These are phyloP conservation scores for Bubo blakistoni DNA, from an alignment of 2,113 vertebrate genomes.

Conservation along the genomic window DNA sequence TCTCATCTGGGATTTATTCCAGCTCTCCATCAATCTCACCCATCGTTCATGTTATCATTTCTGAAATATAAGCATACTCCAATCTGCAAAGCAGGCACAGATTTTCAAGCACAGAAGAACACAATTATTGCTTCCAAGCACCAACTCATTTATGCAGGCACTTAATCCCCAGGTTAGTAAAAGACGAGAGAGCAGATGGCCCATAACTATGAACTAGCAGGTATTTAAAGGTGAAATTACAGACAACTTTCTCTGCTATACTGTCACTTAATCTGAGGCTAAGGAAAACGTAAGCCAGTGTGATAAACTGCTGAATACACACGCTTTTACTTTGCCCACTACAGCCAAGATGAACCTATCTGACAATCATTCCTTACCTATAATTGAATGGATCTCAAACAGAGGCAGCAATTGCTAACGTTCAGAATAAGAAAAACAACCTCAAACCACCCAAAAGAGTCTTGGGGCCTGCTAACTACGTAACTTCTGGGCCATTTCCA, in stretches of 20 bases:
- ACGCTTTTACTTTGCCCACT: neutral
- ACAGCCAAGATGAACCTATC: neutral
- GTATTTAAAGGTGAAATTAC: neutral
- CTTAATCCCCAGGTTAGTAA: neutral
- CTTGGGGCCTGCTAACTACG: rapidly evolving
- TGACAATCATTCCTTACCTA: neutral
- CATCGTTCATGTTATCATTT: neutral
- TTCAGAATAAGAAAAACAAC: neutral
- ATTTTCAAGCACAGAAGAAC: neutral
- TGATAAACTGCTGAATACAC: neutral
- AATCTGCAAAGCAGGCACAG: neutral
- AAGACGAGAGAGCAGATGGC: neutral
- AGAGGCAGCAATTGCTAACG: neutral
- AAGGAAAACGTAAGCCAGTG: neutral
- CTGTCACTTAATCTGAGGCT: neutral
- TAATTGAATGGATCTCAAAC: neutral
- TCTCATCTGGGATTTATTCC: neutral
- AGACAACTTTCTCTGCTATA: neutral
- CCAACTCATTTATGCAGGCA: neutral
- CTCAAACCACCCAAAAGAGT: neutral
- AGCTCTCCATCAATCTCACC: neutral
- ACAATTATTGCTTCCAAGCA: neutral
- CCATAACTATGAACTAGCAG: neutral
- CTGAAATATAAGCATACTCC: neutral
- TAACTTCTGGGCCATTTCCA: neutral